Percentiles rank a stretch among this genome's conserved stretches.
Conservation (phyloP, 2,888 invertebrate genomes). For the Synergus umbraculus region DNA sequence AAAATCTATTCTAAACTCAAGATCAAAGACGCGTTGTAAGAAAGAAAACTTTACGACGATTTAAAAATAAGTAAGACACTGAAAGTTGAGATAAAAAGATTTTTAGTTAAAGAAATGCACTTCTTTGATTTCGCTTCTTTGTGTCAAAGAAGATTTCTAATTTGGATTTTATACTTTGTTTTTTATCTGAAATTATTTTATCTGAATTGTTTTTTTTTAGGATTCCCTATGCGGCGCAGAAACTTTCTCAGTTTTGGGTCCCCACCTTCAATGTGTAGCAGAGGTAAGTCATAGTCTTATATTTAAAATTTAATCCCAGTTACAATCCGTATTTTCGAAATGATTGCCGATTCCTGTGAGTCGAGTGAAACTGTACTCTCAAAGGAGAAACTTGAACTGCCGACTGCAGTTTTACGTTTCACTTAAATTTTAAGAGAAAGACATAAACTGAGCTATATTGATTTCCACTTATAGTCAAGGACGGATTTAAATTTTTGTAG, state of each 20-base stretch:
- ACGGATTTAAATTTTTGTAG: not conserved
- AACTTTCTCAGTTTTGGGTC: slow-evolving; percentile 63
- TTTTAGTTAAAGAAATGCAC: not conserved
- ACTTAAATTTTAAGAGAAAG: slow-evolving; percentile 12
- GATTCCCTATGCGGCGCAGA: slow-evolving; percentile 71
- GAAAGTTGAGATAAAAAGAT: not conserved
- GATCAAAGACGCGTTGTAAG: slow-evolving; percentile 33
- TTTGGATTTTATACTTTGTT: not conserved
- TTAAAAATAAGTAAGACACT: not conserved
- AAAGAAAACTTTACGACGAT: slow-evolving; percentile 20
- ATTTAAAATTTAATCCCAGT: not conserved
- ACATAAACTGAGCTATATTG: not conserved
- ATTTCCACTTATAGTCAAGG: not conserved
- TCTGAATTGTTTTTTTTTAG: slow-evolving; percentile 57
- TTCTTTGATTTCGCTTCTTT: not conserved
- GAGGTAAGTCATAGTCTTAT: slow-evolving; percentile 58
- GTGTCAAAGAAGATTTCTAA: not conserved
- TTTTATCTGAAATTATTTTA: not conserved
- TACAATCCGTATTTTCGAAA: not conserved
- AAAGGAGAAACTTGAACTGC: not conserved
- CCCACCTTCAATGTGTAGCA: slow-evolving; percentile 57
- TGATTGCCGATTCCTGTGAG: not conserved
- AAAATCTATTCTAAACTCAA: slow-evolving; percentile 19
- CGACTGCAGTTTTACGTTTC: slow-evolving; percentile 1
- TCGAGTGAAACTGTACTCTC: not conserved